Base-by-base conservation (phyloP, 2,797 vertebrate species). In the Lepilemur ruficaudatus region DNA sequence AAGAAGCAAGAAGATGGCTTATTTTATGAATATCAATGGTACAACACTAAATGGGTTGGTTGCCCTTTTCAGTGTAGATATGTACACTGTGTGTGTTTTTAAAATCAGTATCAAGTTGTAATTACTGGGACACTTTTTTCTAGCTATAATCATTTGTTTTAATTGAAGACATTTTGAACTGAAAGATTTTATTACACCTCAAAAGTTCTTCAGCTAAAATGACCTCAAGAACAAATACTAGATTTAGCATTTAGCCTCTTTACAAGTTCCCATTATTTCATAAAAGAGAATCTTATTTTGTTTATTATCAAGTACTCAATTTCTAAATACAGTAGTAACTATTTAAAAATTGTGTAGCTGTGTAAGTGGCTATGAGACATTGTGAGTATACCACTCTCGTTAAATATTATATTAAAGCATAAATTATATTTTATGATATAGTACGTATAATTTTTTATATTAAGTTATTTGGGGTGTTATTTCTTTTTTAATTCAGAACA, bases 301-400 rank as follows among this genome's bases (percentile, higher is more conserved):
- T 85, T 67, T 67, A 82, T 79, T 93, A 65, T 72, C 76, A 93
- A 92, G 67, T 95, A 82, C 41, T 91, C 91, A 80, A 63, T 89
- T 93, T 95, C 48, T 67, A 82, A 96, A 78, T 92, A 17, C 30
- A 84, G 10, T 86, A 89, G 48, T 94, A 82, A 78, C 97, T 97
- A 78, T 97, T 91, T 93, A 35, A 59, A 94, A 92, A 84, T 83
- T 86, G 79, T 89, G 10, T 91, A 84, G 81, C 17, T 69, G 5
- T 89, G 4, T 94, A 90, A 89, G 43, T 92, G 50, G 50, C 50
- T 95, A 46, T 93, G 67, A 94, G 25, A 90, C 3, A 38, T 86
- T 55, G 41, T 67, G 63, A 93, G 12, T 88, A 80, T 78, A 75
- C 59, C 52, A 88, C 32, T 73, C 13, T 92, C 30, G 82, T 72